Conservation (phyloP, 2,888 invertebrate species). For the Smittia aterrima region DNA sequence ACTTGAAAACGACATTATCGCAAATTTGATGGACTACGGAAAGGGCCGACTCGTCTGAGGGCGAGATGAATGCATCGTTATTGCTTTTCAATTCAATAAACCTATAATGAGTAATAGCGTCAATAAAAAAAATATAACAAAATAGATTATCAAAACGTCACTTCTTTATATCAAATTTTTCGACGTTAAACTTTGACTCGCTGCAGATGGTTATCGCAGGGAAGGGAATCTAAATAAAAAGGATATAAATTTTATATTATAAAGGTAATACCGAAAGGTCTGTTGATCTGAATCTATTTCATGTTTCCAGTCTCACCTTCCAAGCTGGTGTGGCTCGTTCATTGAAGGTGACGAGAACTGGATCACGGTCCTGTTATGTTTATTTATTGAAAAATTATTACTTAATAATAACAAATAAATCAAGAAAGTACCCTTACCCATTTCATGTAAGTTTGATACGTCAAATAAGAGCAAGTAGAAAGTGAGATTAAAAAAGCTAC, state of each 20-base stretch:
- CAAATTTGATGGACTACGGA: background rate
- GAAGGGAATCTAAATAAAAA: constrained; percentile 19
- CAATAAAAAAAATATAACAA: too few relatives aligned
- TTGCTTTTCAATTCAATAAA: background rate
- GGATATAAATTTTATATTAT: too few relatives aligned
- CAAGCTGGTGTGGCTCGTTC: background rate
- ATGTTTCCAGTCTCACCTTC: background rate
- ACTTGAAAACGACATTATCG: background rate
- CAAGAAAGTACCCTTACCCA: too few relatives aligned
- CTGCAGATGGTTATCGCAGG: constrained; percentile 25
- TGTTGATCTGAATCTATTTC: background rate
- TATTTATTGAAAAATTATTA: too few relatives aligned
- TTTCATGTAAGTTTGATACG: background rate
- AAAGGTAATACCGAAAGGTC: too few relatives aligned
- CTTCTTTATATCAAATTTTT: background rate
- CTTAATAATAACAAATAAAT: too few relatives aligned
- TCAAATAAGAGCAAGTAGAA: background rate
- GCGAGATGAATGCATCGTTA: background rate
- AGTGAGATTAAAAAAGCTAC: background rate
- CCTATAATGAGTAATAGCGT: too few relatives aligned
- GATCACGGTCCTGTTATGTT: too few relatives aligned
- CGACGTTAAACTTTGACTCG: background rate
- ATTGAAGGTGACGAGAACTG: background rate
- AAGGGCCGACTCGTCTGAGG: background rate
- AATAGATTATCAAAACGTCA: too few relatives aligned